Percentiles rank a stretch among this genome's conserved stretches.
Evolutionary conservation across 23 tunicate species (phyloP).

Genomic region (Ascidia mentula): DNA sequence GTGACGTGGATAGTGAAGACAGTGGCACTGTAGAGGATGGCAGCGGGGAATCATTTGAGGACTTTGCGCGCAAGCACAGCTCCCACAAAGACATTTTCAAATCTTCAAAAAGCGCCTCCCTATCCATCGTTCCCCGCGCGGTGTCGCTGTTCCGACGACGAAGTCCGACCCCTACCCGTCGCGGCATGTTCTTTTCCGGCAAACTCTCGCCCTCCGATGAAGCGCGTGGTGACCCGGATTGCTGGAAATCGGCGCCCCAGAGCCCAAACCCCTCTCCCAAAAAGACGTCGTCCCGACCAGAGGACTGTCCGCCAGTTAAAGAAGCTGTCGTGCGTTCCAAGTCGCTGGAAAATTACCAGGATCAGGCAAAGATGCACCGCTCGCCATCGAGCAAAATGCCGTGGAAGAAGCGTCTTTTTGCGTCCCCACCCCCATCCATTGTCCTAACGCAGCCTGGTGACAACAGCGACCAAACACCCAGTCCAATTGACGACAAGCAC

Average conservation of each 20-base stretch:
- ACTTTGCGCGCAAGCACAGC: constrained; percentile 16
- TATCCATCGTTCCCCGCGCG: background rate
- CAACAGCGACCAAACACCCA: background rate
- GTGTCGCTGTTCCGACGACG: background rate
- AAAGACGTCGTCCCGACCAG: background rate
- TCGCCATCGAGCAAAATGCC: background rate
- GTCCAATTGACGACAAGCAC: background rate
- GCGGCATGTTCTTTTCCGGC: background rate
- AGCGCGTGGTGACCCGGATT: background rate
- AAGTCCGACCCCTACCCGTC: background rate
- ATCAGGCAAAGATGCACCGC: background rate
- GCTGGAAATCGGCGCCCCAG: constrained; percentile 8
- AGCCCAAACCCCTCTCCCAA: background rate
- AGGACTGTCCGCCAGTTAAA: background rate
- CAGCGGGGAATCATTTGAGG: background rate
- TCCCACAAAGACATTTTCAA: background rate
- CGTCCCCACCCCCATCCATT: background rate
- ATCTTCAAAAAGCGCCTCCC: background rate
- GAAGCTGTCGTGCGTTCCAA: constrained; percentile 22
- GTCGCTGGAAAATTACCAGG: constrained; percentile 24
- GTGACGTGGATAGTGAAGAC: constrained; percentile 19
- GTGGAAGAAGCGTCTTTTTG: background rate
- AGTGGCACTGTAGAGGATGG: constrained; percentile 10
- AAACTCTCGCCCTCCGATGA: background rate
- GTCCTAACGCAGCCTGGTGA: background rate